Evolutionary conservation across 2,113 vertebrate genomes (phyloP).

Genomic region (Telmatochromis brichardi): DNA sequence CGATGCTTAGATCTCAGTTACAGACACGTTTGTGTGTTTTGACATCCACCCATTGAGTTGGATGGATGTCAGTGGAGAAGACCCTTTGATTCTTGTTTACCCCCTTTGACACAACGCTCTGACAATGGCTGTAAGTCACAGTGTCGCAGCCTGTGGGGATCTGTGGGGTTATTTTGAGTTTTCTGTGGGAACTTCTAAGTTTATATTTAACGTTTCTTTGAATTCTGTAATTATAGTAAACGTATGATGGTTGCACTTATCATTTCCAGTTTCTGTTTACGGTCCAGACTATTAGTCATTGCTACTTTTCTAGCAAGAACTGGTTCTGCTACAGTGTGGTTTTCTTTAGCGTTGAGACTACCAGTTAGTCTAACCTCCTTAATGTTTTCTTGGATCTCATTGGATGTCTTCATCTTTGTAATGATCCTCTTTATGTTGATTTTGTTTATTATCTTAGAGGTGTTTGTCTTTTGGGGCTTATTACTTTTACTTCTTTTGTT

Average conservation of each 20-base stretch:
- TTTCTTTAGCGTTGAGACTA: neutral
- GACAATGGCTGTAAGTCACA: neutral
- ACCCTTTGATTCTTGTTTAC: neutral
- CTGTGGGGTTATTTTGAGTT: neutral
- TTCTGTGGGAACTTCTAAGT: neutral
- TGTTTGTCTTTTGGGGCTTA: neutral
- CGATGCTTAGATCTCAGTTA: neutral
- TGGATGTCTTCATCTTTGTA: neutral
- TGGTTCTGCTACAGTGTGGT: neutral
- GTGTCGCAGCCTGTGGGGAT: neutral
- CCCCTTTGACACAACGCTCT: neutral
- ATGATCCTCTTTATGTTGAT: neutral
- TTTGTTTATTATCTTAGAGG: neutral
- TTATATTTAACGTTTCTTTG: accelerated
- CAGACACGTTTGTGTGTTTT: neutral
- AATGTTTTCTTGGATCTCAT: neutral
- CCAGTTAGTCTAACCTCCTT: neutral
- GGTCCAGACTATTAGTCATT: neutral
- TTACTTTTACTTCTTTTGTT: neutral
- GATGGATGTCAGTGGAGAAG: neutral
- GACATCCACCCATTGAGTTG: neutral
- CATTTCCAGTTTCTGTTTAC: neutral
- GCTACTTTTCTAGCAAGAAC: neutral
- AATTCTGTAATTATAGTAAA: neutral
- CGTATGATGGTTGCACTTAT: neutral